Conservation (phyloP, 2,113 vertebrate species). For the Pseudopipra pipra region DNA sequence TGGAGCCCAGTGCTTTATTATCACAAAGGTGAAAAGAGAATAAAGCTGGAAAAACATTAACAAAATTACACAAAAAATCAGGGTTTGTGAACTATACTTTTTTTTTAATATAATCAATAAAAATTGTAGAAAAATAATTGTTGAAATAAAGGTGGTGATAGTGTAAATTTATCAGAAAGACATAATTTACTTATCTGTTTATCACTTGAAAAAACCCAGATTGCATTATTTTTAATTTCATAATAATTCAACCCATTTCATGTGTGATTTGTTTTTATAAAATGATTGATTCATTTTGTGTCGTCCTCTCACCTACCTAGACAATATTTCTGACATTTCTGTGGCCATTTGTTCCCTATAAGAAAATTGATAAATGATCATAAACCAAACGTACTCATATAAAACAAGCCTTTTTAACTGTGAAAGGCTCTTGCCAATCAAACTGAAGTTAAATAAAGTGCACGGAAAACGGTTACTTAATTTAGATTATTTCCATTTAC, state of each 20-base stretch:
- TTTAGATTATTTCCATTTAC: not conserved
- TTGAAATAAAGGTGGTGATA: not conserved
- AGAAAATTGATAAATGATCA: slow-evolving; percentile 69
- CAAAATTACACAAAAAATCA: not conserved
- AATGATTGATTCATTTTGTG: not conserved
- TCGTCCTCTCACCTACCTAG: slow-evolving; percentile 86
- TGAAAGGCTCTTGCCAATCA: not conserved
- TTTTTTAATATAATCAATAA: not conserved
- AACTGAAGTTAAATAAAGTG: not conserved
- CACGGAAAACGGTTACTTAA: not conserved
- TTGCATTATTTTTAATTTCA: not conserved
- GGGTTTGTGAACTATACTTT: not conserved
- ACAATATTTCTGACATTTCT: slow-evolving; percentile 92
- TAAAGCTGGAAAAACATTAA: not conserved
- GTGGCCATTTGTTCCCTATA: slow-evolving; percentile 95
- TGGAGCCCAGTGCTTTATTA: not conserved
- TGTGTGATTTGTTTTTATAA: slow-evolving; percentile 6
- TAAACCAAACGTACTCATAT: not conserved
- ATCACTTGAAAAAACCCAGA: not conserved
- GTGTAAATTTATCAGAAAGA: not conserved
- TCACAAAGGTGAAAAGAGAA: not conserved
- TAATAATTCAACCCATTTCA: not conserved
- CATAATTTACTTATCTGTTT: not conserved
- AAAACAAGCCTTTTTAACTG: not conserved
- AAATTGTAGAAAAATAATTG: not conserved